Conservation (phyloP, 2,113 vertebrate genomes). For the Acrocephalus kingi region DNA sequence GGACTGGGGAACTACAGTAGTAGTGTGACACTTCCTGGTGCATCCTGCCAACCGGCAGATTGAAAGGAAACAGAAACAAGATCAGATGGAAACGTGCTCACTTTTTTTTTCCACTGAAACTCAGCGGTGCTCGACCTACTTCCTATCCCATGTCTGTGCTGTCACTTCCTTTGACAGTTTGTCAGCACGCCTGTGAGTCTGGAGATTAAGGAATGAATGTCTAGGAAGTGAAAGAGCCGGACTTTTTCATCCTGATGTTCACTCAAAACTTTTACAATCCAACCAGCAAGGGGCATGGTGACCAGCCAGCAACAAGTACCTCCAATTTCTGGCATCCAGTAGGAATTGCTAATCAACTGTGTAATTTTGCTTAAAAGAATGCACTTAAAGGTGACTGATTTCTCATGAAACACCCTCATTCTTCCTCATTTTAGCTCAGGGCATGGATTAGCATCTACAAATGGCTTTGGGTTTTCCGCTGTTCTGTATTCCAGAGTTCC, state of each 20-base stretch:
- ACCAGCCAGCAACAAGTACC: constrained; percentile 9
- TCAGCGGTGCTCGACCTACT: not conserved
- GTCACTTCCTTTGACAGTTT: constrained; percentile 54
- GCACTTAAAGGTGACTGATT: not conserved
- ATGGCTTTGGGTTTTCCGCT: not conserved
- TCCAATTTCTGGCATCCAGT: not conserved
- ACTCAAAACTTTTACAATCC: not conserved
- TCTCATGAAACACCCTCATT: not conserved
- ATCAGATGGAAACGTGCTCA: constrained; percentile 45
- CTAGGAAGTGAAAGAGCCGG: not conserved
- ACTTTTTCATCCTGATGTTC: constrained; percentile 2
- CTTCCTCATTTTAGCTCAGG: not conserved
- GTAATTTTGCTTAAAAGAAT: not conserved
- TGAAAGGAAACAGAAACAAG: constrained; percentile 48
- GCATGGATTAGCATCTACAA: not conserved
- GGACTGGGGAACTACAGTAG: not conserved
- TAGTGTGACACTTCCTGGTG: not conserved
- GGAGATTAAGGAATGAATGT: not conserved
- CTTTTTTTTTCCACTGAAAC: constrained; percentile 24
- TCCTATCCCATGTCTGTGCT: not conserved
- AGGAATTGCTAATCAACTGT: not conserved
- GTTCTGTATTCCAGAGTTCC: not conserved
- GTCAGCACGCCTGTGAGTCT: not conserved
- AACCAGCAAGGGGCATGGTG: not conserved
- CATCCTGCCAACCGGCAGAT: not conserved